A percentile compares a stretch with the other conserved stretches of the same genome.
phyloP scores from a whole-genome alignment of 2,888 invertebrate genomes.

The Colostygia pectinataria region DNA sequence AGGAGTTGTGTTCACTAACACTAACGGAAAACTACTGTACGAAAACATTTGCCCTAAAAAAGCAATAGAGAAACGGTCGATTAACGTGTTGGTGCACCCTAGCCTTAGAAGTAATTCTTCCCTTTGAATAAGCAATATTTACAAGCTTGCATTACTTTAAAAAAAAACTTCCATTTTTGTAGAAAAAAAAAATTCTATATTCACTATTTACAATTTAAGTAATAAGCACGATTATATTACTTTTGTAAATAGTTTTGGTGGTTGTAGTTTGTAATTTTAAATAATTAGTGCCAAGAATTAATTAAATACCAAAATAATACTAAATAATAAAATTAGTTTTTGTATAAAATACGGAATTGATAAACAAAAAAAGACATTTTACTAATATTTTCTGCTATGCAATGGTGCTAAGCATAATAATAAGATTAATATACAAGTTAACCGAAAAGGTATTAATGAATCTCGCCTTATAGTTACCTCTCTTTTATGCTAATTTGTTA shows the following conservation, averaged over 20 bases:
- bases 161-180: slow-evolving; percentile 28
- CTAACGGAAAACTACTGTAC: too few relatives aligned
- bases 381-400: slow-evolving; percentile 49
- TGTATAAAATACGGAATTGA: slow-evolving; percentile 26
- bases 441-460: slow-evolving; percentile 55
- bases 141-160: slow-evolving; percentile 23
- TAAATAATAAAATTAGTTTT: slow-evolving; percentile 12
- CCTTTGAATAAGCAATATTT: slow-evolving; percentile 9
- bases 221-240: slow-evolving; percentile 28
- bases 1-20: too few relatives aligned
- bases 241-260: slow-evolving; percentile 29
- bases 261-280: slow-evolving; percentile 18
- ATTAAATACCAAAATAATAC: slow-evolving; percentile 22
- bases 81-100: background rate
- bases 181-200: slow-evolving; percentile 19
- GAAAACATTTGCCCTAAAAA: too few relatives aligned
- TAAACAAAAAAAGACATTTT: slow-evolving; percentile 38
- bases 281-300: slow-evolving; percentile 43
- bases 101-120: background rate
- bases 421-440: slow-evolving; percentile 33
- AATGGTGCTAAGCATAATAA: slow-evolving; percentile 54
- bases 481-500: slow-evolving; percentile 33
- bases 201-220: slow-evolving; percentile 23
- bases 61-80: too few relatives aligned
- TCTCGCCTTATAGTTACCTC: slow-evolving; percentile 49